Conservation (phyloP, 2,888 invertebrate species). For the Andrena bicolor region DNA sequence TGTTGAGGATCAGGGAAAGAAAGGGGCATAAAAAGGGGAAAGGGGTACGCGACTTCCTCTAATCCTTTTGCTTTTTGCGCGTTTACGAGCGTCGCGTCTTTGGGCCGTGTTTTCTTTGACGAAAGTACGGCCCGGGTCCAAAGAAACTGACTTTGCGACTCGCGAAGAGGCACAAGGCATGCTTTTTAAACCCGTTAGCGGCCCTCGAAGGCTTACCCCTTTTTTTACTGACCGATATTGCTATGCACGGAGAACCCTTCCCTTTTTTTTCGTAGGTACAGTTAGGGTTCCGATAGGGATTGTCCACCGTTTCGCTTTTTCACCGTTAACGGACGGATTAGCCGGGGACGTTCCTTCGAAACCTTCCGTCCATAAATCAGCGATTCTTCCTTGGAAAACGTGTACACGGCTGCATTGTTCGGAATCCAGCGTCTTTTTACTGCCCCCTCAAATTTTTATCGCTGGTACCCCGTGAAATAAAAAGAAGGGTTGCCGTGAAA, state of each 20-base stretch:
- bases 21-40: background rate
- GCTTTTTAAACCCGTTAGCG: conserved; percentile 75
- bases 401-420: background rate
- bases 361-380: conserved; percentile 49
- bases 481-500: background rate
- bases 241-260: conserved; percentile 38
- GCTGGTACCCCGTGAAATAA: background rate
- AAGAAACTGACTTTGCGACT: conserved; percentile 61
- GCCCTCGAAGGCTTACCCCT: conserved; percentile 14
- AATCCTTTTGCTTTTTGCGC: conserved; percentile 51
- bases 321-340: conserved; percentile 26
- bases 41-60: conserved; percentile 24
- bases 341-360: background rate
- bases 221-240: conserved; percentile 40
- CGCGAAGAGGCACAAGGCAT: background rate
- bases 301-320: conserved; percentile 13
- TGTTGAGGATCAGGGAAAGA: background rate
- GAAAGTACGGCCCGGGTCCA: conserved; percentile 40
- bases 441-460: conserved; percentile 34
- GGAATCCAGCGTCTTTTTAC: conserved; percentile 4
- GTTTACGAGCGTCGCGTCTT: conserved; percentile 49
- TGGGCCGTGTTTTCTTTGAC: conserved; percentile 28
- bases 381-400: background rate
- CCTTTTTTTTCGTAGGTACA: conserved; percentile 64
- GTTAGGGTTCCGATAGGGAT: conserved; percentile 47